These are phyloP conservation scores for Novumbra hubbsi DNA, from an alignment of 2,797 vertebrate species.

Conservation along the genomic window DNA sequence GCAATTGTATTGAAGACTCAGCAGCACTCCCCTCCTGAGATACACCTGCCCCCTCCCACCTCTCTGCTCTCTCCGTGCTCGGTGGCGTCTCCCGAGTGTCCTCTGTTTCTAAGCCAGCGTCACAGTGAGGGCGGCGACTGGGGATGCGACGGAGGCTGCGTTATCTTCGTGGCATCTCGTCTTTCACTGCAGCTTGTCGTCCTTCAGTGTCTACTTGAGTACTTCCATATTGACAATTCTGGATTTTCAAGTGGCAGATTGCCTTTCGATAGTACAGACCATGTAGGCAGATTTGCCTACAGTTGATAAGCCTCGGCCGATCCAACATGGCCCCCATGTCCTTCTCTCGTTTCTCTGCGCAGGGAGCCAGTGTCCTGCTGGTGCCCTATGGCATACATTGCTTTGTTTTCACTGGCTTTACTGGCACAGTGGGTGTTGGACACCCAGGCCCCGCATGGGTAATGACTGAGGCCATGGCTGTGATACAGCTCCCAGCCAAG, in stretches of 20 bases:
- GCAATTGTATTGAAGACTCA: slow-evolving; percentile 49
- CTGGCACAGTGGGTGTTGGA: slow-evolving; percentile 22
- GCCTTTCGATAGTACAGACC: neutral
- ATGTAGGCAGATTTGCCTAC: neutral
- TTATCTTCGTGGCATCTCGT: slow-evolving; percentile 35
- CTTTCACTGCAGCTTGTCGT: slow-evolving; percentile 9
- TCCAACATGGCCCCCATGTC: slow-evolving; percentile 16
- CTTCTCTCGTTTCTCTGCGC: slow-evolving; percentile 13
- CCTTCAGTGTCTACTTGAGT: slow-evolving; percentile 1
- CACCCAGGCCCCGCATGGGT: slow-evolving; percentile 10
- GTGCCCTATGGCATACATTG: neutral
- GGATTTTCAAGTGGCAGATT: neutral
- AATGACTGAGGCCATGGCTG: neutral
- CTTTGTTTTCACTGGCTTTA: slow-evolving; percentile 25
- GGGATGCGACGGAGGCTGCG: slow-evolving; percentile 28
- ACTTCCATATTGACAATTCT: neutral
- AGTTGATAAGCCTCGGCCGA: slow-evolving; percentile 24
- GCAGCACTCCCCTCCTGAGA: slow-evolving; percentile 33
- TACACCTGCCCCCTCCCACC: slow-evolving; percentile 37
- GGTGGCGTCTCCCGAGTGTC: slow-evolving; percentile 35
- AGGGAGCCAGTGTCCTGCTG: slow-evolving; percentile 14
- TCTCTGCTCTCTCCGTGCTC: slow-evolving; percentile 18
- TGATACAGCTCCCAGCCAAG: neutral
- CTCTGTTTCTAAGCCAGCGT: slow-evolving; percentile 14
- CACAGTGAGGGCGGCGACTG: slow-evolving; percentile 25